Evolutionary conservation across 1,140 invertebrate species (phyloP).

Genomic region (Diabrotica undecimpunctata): DNA sequence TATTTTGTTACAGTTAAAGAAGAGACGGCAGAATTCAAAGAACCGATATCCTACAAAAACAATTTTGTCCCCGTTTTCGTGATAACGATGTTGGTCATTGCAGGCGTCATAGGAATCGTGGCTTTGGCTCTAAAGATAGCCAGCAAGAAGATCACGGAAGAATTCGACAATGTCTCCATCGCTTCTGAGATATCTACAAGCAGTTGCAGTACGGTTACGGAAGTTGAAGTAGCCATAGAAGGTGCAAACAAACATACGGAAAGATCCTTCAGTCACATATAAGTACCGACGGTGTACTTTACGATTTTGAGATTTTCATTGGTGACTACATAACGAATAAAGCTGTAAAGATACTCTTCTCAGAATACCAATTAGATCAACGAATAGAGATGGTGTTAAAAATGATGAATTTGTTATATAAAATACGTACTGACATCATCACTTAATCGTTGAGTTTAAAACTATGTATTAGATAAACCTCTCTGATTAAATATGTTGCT

Average conservation of each 20-base stretch:
- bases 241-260: conserved; percentile 10
- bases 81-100: conserved; percentile 39
- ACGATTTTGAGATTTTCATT: not conserved
- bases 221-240: conserved; percentile 25
- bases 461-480: no score
- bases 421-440: no score
- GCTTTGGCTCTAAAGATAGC: conserved; percentile 35
- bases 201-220: conserved; percentile 38
- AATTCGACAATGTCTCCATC: conserved; percentile 40
- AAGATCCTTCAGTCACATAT: not conserved
- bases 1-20: conserved; percentile 31
- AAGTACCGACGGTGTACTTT: not conserved
- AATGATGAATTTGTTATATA: no score
- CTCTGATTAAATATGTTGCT: no score
- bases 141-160: conserved; percentile 27
- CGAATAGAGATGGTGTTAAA: no score
- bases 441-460: no score
- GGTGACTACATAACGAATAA: not conserved
- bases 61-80: conserved; percentile 40
- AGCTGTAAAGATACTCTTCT: no score
- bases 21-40: conserved; percentile 15
- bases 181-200: conserved; percentile 38
- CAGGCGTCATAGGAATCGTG: conserved; percentile 39
- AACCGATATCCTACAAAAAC: conserved; percentile 20
- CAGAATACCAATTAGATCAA: no score